These are phyloP conservation scores for Morphnarchus princeps DNA, from an alignment of 2,113 vertebrate species.

Conservation along the genomic window DNA sequence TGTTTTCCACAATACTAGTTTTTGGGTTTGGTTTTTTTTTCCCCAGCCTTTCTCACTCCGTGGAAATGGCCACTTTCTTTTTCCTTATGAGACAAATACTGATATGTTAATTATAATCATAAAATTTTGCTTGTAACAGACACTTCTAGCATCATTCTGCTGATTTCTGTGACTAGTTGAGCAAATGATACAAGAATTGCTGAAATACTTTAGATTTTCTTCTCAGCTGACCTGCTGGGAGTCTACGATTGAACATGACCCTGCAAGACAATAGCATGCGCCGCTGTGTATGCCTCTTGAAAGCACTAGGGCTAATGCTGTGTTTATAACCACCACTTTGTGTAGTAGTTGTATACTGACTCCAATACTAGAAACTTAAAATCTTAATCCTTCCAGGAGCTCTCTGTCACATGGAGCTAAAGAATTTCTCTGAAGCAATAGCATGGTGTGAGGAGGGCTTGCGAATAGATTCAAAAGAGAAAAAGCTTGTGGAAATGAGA, in stretches of 20 bases:
- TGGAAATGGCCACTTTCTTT: background rate
- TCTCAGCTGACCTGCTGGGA: background rate
- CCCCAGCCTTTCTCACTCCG: background rate
- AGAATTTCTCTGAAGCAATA: slow-evolving; percentile 79
- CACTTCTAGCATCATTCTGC: background rate
- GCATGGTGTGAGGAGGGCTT: slow-evolving; percentile 94
- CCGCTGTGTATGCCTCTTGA: background rate
- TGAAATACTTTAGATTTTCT: background rate
- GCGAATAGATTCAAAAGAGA: slow-evolving; percentile 78
- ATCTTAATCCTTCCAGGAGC: slow-evolving; percentile 76
- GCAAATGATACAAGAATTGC: background rate
- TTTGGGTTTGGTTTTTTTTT: background rate
- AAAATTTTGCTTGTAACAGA: background rate
- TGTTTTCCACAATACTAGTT: background rate
- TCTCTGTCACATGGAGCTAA: slow-evolving; percentile 87
- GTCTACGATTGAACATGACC: background rate
- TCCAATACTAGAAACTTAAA: background rate
- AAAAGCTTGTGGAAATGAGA: slow-evolving; percentile 85
- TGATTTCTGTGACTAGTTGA: background rate
- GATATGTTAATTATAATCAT: background rate
- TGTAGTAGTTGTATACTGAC: background rate
- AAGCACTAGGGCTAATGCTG: background rate
- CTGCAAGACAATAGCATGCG: rapidly evolving
- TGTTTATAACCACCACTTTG: background rate
- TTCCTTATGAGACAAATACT: background rate